Conservation (phyloP, 2,113 vertebrate species). For the Dolichallabes microphthalmus region DNA sequence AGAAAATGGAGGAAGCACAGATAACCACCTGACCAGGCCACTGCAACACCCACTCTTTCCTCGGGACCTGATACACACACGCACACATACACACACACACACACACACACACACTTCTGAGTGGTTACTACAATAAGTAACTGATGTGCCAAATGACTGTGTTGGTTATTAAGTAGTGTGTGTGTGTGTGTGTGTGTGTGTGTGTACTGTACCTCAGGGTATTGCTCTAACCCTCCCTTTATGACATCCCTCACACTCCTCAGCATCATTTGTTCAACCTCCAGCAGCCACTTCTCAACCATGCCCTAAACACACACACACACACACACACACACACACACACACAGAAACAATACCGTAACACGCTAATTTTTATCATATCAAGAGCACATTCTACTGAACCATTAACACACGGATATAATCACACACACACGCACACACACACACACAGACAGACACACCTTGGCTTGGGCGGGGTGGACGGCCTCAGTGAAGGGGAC, state of each 20-base stretch:
- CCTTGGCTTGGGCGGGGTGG: conserved; percentile 81
- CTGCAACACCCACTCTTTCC: conserved; percentile 85
- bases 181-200: background rate
- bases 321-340: conserved; percentile 17
- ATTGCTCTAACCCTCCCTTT: conserved; percentile 74
- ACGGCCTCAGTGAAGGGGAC: conserved; percentile 81
- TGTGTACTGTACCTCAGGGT: conserved; percentile 72
- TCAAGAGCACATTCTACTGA: background rate
- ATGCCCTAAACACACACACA: conserved; percentile 70
- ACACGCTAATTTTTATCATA: background rate
- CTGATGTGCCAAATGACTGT: too few species aligned
- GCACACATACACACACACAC: conserved; percentile 26
- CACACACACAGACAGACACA: background rate
- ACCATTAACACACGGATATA: background rate
- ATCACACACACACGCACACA: background rate
- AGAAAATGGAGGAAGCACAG: conserved; percentile 89
- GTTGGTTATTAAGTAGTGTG: background rate
- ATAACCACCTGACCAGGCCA: conserved; percentile 94
- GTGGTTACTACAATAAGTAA: too few species aligned
- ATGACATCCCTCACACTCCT: conserved; percentile 79
- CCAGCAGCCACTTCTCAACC: conserved; percentile 91
- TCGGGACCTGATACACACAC: conserved; percentile 73
- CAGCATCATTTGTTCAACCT: conserved; percentile 87
- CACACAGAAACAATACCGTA: background rate
- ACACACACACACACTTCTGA: background rate